These are phyloP conservation scores for Heterochromis multidens DNA, from an alignment of 2,113 vertebrate genomes.

Conservation along the genomic window DNA sequence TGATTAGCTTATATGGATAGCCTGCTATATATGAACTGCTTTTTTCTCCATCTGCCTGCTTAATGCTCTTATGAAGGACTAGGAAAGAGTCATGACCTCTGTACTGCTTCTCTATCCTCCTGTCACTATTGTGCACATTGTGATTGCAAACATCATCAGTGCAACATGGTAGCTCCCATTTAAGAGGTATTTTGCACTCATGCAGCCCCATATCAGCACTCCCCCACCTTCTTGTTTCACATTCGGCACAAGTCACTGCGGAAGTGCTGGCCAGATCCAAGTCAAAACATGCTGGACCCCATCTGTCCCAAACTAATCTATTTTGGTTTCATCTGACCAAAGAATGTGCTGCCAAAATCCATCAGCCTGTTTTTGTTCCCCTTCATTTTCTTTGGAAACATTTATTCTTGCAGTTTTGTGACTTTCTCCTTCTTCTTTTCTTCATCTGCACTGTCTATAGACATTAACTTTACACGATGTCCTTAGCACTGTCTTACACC, in stretches of 20 bases:
- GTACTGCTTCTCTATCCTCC: neutral
- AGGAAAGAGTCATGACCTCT: neutral
- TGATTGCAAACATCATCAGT: neutral
- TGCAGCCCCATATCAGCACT: neutral
- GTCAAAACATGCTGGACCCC: neutral
- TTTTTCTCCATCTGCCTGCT: neutral
- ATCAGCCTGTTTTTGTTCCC: neutral
- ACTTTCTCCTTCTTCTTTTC: neutral
- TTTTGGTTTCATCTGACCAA: neutral
- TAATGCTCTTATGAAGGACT: fast-evolving
- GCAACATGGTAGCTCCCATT: neutral
- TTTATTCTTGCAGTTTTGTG: neutral
- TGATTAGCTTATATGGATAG: neutral
- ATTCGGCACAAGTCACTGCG: neutral
- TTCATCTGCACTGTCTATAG: neutral
- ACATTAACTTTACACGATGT: neutral
- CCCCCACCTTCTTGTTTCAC: neutral
- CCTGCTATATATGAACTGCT: fast-evolving
- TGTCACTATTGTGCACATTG: neutral
- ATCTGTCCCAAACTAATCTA: neutral
- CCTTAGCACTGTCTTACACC: neutral
- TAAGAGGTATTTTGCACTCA: neutral
- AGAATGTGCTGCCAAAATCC: neutral
- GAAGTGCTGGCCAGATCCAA: neutral
- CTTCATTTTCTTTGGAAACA: neutral